Evolutionary conservation across 2,888 invertebrate species (phyloP), one percentile per base, ranked within the genome.

Genomic region (Drosophila prolongata): DNA sequence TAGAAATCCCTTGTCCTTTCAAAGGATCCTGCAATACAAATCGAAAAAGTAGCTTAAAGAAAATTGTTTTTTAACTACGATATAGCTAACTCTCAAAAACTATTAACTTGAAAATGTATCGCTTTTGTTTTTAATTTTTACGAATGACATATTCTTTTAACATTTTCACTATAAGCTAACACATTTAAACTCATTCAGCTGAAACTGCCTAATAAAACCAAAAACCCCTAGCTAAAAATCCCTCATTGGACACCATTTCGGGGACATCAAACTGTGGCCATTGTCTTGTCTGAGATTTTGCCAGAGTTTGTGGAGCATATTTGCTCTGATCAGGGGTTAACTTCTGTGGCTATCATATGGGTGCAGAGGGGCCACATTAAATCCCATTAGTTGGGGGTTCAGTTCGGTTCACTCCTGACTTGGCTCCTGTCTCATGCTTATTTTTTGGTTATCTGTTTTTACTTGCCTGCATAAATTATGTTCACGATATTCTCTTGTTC

Each of bases 311-410:
- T 44, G 53, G 34, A 66, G 60, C 27, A 70, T 59, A 80, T 74
- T 65, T 62, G 64, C 71, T 60, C 57, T 57, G 68, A 76, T 67
- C 34, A 13, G 70, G 78, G 62, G 52, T 19, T 40, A 40, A 16
- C 68, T 53, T 52, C 34, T 34, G 34, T 62, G 64, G 73, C 84
- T 78, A 74, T 75, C 66, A 64, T 62, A 47, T 75, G 69, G 69
- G 35, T 68, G 54, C 69, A 54, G 69, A 19, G 66, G 47, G 35
- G 59, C 61, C 77, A 52, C 42, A 74, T 54, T 42, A 74, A 57
- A 72, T 74, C 74, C 57, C 82, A 81, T 87, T 87, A 76, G 82
- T 76, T 87, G 66, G 62, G 79, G 79, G 82, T 84, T 87, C 87
- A 73, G 64, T 43, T 55, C 52, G 19, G 56, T 56, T 56, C 43